Conservation (phyloP, 1,140 invertebrate species). For the Helicoverpa zea region DNA sequence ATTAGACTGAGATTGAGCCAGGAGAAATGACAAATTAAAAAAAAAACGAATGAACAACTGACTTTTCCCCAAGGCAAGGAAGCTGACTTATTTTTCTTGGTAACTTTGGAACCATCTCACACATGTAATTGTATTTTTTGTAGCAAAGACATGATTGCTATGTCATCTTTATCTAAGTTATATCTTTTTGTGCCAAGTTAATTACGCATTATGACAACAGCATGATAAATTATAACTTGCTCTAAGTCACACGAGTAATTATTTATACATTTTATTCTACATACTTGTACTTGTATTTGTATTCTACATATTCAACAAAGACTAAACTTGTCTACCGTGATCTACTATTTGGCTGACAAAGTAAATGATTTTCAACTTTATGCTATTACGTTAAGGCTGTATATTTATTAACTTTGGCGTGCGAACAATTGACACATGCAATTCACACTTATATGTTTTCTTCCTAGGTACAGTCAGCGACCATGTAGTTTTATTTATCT, state of each 20-base stretch:
- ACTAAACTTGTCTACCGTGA: background rate
- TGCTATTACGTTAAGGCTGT: background rate
- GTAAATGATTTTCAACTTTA: background rate
- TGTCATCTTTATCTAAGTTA: background rate
- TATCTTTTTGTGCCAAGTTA: conserved; percentile 15
- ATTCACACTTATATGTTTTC: conserved; percentile 20
- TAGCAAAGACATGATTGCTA: too few species aligned
- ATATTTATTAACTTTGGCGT: background rate
- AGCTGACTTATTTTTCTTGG: too few species aligned
- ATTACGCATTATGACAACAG: conserved; percentile 22
- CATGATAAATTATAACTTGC: conserved; percentile 20
- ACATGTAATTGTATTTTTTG: too few species aligned
- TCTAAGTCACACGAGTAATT: conserved; percentile 28
- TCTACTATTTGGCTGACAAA: background rate
- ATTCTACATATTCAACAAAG: background rate
- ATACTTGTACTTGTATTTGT: background rate
- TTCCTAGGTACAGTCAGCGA: conserved; percentile 12
- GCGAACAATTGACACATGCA: conserved; percentile 26
- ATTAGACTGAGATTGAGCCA: too few species aligned
- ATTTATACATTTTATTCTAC: conserved; percentile 36
- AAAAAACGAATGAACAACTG: too few species aligned
- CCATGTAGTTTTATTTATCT: background rate
- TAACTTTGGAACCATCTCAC: too few species aligned
- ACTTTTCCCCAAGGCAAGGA: too few species aligned
- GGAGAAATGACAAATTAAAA: too few species aligned